Percentiles rank a stretch among this genome's conserved stretches.
phyloP scores from a whole-genome alignment of 2,113 vertebrate species.

The Toxostoma redivivum region DNA sequence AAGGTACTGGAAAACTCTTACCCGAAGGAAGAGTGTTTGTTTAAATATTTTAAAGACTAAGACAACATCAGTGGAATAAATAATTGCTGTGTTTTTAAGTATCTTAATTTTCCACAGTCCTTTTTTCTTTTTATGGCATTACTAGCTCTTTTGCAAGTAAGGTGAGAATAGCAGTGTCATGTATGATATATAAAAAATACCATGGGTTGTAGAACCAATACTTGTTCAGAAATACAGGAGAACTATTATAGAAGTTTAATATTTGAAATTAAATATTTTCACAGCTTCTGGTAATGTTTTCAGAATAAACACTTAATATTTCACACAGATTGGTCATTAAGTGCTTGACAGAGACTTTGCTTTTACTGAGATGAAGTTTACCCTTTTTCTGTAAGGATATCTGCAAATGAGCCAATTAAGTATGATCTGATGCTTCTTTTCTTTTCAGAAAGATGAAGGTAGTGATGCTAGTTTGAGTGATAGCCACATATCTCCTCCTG shows the following conservation, averaged over 20 bases:
- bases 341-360: not conserved
- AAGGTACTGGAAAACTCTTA: not conserved
- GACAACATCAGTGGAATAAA: not conserved
- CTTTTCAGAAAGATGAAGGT: conserved; percentile 85
- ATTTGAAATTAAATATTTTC: not conserved
- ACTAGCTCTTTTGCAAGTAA: not conserved
- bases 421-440: not conserved
- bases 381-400: not conserved
- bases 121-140: not conserved
- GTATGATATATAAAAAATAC: not conserved
- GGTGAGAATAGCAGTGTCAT: not conserved
- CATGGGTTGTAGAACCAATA: not conserved
- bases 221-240: not conserved
- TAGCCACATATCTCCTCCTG: conserved; percentile 86
- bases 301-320: not conserved
- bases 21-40: not conserved
- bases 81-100: not conserved
- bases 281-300: not conserved
- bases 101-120: not conserved
- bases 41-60: not conserved
- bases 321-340: not conserved
- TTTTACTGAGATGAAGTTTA: not conserved
- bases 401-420: not conserved
- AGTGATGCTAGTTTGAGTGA: conserved; percentile 92
- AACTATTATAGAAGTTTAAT: not conserved